These are phyloP conservation scores for Chaitophorus viminalis DNA, from an alignment of 2,888 invertebrate species.

Conservation along the genomic window DNA sequence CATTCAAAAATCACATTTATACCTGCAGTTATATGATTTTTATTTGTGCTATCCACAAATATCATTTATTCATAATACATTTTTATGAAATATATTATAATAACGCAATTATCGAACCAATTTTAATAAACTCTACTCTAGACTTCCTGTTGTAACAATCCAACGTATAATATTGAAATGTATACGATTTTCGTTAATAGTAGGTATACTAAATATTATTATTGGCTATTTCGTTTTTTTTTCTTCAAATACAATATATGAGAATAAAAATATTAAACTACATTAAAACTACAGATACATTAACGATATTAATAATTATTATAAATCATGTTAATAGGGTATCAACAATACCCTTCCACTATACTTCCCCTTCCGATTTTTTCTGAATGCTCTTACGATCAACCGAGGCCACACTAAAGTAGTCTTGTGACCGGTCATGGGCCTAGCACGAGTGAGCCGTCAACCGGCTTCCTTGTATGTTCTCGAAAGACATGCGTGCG, in stretches of 20 bases:
- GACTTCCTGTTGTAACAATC: too few species aligned
- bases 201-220: too few species aligned
- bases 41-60: too few species aligned
- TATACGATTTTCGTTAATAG: too few species aligned
- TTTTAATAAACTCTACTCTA: too few species aligned
- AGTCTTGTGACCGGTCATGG: constrained; percentile 60
- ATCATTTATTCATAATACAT: too few species aligned
- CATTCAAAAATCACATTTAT: too few species aligned
- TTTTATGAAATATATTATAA: too few species aligned
- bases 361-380: constrained; percentile 57
- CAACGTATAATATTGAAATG: too few species aligned
- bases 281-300: neutral
- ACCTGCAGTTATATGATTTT: too few species aligned
- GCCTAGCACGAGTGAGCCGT: constrained; percentile 59
- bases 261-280: neutral
- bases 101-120: too few species aligned
- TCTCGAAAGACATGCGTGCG: constrained; percentile 35
- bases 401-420: constrained; percentile 49
- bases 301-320: neutral
- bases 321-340: constrained; percentile 28
- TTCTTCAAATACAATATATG: neutral
- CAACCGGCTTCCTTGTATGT: constrained; percentile 61
- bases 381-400: constrained; percentile 40
- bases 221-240: neutral
- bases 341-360: constrained; percentile 48